Base-by-base conservation (phyloP, 2,113 vertebrate genomes). In the Eolophus roseicapilla region DNA sequence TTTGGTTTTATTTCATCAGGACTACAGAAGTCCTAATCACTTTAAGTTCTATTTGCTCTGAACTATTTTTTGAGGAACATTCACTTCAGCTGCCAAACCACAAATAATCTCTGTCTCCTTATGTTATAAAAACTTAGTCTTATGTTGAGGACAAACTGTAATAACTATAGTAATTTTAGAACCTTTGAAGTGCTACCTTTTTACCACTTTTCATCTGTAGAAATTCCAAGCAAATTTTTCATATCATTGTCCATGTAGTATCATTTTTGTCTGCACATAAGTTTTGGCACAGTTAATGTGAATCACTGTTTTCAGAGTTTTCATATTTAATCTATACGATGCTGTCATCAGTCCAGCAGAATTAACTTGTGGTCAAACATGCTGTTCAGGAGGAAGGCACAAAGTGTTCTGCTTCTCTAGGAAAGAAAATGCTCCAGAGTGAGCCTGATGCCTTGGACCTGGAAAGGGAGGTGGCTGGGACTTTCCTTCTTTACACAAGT, bases 71-170 rank as follows among this genome's bases (percentile, higher is more conserved):
- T 65, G 25, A 76, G 57, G 13, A 85, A 80, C 44, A 50, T 43
- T 88, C 62, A 60, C 31, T 79, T 92, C 33, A 68, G 71, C 53
- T 90, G 82, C 82, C 71, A 93, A 95, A 62, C 91, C 71, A 65
- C 80, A 83, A 82, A 86, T 55, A 73, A 76, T 79, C 35, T 86
- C n/a, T 82, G 78, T 92, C 67, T 88, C 67, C 68, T 88, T 43
- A 35, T 57, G 52, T 83, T 86, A 49, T 52, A 52, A 90, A 93
- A 92, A 29, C 37, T 57, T 69, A 21, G 10, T 71, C 50, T 53
- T 60, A 77, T 13, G 27, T 46, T 88, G 62, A 85, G 86, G 52
- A 64, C 79, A 95, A 90, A 69, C 19, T 60, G 6, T 79, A 82
- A 84, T 37, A 76, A 19, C 27, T 76, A 7, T 65, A 73, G 80